Evolutionary conservation across 1,140 invertebrate genomes (phyloP).

Genomic region (Andricus grossulariae): DNA sequence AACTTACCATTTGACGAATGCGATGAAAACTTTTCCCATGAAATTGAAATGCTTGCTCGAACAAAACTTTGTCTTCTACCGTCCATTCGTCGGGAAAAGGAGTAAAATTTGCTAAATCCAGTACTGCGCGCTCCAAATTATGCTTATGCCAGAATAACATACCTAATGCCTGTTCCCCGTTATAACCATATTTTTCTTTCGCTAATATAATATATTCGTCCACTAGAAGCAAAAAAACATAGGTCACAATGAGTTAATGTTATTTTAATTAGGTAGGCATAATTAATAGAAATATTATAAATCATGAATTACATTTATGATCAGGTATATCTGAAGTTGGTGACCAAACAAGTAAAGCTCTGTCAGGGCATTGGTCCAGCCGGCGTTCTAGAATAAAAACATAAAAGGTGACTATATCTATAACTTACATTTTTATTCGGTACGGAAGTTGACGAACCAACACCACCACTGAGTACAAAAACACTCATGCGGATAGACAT

Average conservation of each 20-base stretch:
- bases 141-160: slow-evolving; percentile 99
- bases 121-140: slow-evolving; percentile 92
- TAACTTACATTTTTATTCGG: neutral
- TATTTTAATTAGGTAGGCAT: too few species aligned
- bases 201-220: slow-evolving; percentile 95
- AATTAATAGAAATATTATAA: slow-evolving; percentile 23
- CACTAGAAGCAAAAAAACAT: slow-evolving; percentile 79
- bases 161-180: slow-evolving; percentile 96
- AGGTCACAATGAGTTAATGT: too few species aligned
- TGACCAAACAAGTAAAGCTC: slow-evolving; percentile 96
- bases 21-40: slow-evolving; percentile 98
- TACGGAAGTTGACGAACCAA: too few species aligned
- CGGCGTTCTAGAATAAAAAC: slow-evolving; percentile 65
- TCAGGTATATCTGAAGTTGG: slow-evolving; percentile 92
- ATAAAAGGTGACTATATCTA: neutral
- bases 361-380: slow-evolving; percentile 79
- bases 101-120: slow-evolving; percentile 97
- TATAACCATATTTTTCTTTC: slow-evolving; percentile 99
- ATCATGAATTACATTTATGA: slow-evolving; percentile 83
- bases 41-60: slow-evolving; percentile 98
- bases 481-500: too few species aligned
- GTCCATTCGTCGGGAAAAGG: slow-evolving; percentile 99
- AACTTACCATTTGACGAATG: slow-evolving; percentile 95
- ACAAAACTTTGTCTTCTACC: slow-evolving; percentile 97
- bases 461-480: too few species aligned